These are phyloP conservation scores for Sarcophaga peregrina DNA, from an alignment of 1,140 invertebrate genomes.

Conservation along the genomic window DNA sequence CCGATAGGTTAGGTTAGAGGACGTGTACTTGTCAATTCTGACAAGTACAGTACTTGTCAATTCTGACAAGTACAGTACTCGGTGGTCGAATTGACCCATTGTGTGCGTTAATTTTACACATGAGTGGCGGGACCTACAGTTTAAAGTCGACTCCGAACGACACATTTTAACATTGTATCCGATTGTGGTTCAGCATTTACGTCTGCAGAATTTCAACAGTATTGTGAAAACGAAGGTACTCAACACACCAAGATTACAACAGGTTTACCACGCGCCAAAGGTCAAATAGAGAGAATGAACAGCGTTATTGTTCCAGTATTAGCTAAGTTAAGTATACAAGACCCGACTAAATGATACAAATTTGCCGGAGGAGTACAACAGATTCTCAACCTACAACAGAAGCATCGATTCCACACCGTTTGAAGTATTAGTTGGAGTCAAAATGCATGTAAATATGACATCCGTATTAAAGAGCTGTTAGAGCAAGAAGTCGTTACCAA, in stretches of 20 bases:
- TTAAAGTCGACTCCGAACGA: too few species aligned
- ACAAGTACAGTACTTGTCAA: too few species aligned
- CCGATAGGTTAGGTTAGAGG: too few species aligned
- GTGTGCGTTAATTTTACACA: too few species aligned
- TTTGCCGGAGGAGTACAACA: constrained; percentile 28
- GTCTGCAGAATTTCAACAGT: constrained; percentile 53
- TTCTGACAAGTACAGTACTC: too few species aligned
- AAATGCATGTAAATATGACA: too few species aligned
- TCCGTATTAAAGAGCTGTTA: constrained; percentile 38
- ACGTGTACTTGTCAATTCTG: too few species aligned
- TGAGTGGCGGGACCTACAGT: too few species aligned
- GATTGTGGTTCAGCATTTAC: too few species aligned
- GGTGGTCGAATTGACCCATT: too few species aligned
- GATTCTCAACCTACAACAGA: constrained; percentile 26
- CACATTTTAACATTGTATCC: too few species aligned
- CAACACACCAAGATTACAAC: constrained; percentile 21
- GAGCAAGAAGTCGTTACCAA: constrained; percentile 52
- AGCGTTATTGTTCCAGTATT: constrained; percentile 44
- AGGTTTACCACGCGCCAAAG: too few species aligned
- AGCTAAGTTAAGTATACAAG: constrained; percentile 18
- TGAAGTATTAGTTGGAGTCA: constrained; percentile 34
- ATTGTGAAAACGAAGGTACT: constrained; percentile 50
- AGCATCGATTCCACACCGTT: constrained; percentile 36
- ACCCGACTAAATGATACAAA: constrained; percentile 39
- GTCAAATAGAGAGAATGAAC: constrained; percentile 54